Base-by-base conservation (phyloP, 2,113 vertebrate species). In the Stegostoma tigrinum region DNA sequence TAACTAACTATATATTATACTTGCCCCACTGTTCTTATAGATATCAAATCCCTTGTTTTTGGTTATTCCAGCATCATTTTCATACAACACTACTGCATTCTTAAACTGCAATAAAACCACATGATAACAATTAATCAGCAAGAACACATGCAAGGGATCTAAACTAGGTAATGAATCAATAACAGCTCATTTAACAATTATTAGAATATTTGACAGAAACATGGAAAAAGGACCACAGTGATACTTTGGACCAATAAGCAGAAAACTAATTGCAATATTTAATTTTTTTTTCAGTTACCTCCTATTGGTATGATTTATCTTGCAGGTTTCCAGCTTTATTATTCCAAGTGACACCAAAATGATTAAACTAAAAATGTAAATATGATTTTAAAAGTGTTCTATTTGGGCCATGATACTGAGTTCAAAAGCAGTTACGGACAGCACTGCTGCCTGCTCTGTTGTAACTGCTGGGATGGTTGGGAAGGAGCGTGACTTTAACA, bases 331-430 rank as follows among this genome's bases (percentile, higher is more conserved):
- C 93, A 48, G 66, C 6, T 95, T 95, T 72, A 95, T 52, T 70
- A 95, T 52, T 95, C 68, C 94, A 95, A 95, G 34, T 55, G 48
- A 89, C 86, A 89, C 24, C 86, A 89, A 55, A 70, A 91, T 93
- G 64, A 93, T 75, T 70, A 45, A 95, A 48, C 38, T 34, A 95
- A 70, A 52, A 24, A 5, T 42, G 68, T 66, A 95, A 70, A 72
- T 67, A 23, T 21, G 24, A 38, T 68, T 38, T 61, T 38, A 91
- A 61, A 64, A 21, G 24, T 1, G n/a, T 90, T 89, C 48, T 30
- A 90, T 67, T 95, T 95, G 94, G 91, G 30, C 27, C 68, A 72
- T 95, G 94, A 95, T 95, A 95, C 23, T 2, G 67, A 75, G 19
- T 95, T 95, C 42, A 72, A 95, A 95, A 45, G 23, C 94, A 48